phyloP scores from a whole-genome alignment of 2,113 vertebrate genomes.

The Gallinago paraguaiae region DNA sequence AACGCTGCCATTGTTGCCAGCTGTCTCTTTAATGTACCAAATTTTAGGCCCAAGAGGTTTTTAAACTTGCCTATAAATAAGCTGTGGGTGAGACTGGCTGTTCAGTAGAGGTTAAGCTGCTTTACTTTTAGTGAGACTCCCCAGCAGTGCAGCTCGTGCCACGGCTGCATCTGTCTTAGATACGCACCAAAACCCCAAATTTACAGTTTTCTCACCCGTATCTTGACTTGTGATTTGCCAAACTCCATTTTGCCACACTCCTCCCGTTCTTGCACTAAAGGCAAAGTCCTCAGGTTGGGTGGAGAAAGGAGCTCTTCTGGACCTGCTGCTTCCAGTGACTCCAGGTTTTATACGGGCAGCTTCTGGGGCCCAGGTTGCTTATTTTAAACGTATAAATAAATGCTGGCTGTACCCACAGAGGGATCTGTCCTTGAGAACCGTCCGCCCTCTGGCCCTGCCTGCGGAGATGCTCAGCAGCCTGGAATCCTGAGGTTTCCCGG shows the following conservation, averaged over 20 bases:
- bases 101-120: not conserved
- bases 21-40: not conserved
- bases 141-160: fast-evolving
- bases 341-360: not conserved
- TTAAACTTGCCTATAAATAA: not conserved
- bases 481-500: not conserved
- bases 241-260: not conserved
- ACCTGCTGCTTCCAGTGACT: not conserved
- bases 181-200: not conserved
- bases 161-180: not conserved
- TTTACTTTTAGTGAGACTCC: not conserved
- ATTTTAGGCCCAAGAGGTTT: not conserved
- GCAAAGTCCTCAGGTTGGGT: not conserved
- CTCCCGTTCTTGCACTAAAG: not conserved
- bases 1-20: not conserved
- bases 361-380: not conserved
- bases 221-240: not conserved
- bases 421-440: not conserved
- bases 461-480: not conserved
- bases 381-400: not conserved
- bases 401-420: fast-evolving
- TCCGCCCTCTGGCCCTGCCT: not conserved
- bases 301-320: not conserved
- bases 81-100: conserved; percentile 19
- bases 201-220: not conserved